Evolutionary conservation across 2,888 invertebrate species (phyloP).

Genomic region (Cosmia trapezina): DNA sequence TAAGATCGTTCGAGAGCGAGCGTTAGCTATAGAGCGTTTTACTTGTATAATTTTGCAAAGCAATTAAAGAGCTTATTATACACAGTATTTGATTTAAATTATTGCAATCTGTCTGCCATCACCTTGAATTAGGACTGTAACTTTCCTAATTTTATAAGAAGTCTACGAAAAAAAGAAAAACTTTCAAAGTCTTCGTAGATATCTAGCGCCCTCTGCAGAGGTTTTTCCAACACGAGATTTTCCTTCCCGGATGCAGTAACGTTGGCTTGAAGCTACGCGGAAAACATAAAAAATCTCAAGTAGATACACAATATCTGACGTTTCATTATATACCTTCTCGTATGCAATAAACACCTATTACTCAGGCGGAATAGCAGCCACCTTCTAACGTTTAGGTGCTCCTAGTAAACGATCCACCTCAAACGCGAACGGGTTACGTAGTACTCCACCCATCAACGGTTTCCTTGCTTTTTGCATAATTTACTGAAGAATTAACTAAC

Average conservation of each 20-base stretch:
- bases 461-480: conserved; percentile 7
- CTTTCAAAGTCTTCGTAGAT: neutral
- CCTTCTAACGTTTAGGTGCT: conserved; percentile 74
- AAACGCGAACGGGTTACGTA: conserved; percentile 78
- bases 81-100: neutral
- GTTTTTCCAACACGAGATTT: conserved; percentile 20
- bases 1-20: neutral
- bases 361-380: conserved; percentile 72
- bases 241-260: conserved; percentile 42
- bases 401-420: conserved; percentile 77
- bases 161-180: conserved; percentile 1
- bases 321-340: conserved; percentile 80
- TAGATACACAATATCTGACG: conserved; percentile 38
- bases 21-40: neutral
- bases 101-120: neutral
- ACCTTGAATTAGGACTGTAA: neutral
- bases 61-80: neutral
- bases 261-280: conserved; percentile 31
- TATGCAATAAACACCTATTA: conserved; percentile 86
- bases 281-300: conserved; percentile 35
- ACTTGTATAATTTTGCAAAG: neutral
- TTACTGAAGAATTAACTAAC: neutral
- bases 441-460: conserved; percentile 6
- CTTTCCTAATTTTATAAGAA: neutral
- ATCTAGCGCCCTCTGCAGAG: neutral